Percentiles rank a stretch among this genome's conserved stretches.
These are phyloP conservation scores for Gila orcuttii DNA, from an alignment of 2,113 vertebrate species.

Conservation along the genomic window DNA sequence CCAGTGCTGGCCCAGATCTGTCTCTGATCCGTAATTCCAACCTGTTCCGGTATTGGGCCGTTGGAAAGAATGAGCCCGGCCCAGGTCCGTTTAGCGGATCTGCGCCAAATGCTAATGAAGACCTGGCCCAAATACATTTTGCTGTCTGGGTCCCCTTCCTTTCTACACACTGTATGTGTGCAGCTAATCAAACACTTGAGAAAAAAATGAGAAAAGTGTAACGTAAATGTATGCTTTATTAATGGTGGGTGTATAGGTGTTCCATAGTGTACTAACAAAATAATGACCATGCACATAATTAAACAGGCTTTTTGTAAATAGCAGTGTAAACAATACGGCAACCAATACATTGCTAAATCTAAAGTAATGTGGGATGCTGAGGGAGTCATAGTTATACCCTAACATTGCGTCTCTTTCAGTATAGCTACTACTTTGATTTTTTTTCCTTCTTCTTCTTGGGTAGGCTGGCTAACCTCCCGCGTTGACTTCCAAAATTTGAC, in stretches of 20 bases:
- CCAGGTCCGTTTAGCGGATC: too few species aligned
- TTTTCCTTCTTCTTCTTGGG: neutral
- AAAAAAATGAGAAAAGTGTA: neutral
- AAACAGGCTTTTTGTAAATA: neutral
- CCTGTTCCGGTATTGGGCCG: too few species aligned
- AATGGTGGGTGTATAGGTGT: neutral
- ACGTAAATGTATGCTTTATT: neutral
- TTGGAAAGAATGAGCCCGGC: too few species aligned
- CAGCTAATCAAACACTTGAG: neutral
- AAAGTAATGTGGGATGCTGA: neutral
- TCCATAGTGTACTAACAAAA: neutral
- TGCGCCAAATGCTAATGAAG: too few species aligned
- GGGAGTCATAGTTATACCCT: neutral
- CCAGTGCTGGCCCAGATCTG: too few species aligned
- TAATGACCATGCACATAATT: neutral
- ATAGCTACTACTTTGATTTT: neutral
- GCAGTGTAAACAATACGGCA: neutral
- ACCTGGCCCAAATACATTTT: too few species aligned
- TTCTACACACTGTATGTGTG: neutral
- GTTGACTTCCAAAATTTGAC: neutral
- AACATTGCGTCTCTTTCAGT: neutral
- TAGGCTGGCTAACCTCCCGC: neutral
- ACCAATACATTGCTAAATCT: neutral
- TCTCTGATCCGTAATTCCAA: too few species aligned
- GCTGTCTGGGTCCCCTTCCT: too few species aligned